These are phyloP conservation scores for Electrophaes corylata DNA, from an alignment of 2,888 invertebrate genomes.

Conservation along the genomic window DNA sequence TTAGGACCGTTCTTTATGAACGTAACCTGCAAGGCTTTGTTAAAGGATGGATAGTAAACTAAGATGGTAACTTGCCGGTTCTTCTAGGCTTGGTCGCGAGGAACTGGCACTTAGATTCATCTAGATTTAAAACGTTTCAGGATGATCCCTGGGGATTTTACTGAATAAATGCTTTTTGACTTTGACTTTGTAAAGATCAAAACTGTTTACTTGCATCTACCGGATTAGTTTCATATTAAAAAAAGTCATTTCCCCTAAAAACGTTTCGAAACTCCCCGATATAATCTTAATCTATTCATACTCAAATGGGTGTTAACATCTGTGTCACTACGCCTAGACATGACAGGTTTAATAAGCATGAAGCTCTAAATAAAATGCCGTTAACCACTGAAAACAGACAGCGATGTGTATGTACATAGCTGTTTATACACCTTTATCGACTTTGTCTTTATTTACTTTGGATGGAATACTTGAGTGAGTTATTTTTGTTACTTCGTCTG, in stretches of 20 bases:
- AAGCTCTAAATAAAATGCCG: constrained; percentile 42
- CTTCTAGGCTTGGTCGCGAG: too few species aligned
- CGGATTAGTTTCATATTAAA: neutral
- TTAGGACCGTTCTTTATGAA: too few species aligned
- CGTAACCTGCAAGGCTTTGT: too few species aligned
- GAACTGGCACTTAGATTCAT: too few species aligned
- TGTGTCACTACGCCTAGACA: constrained; percentile 39
- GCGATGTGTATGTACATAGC: constrained; percentile 26
- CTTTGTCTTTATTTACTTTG: constrained; percentile 13
- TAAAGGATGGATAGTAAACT: too few species aligned
- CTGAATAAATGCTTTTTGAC: too few species aligned
- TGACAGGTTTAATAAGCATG: constrained; percentile 61
- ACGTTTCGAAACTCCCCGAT: constrained; percentile 22
- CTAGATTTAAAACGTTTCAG: too few species aligned
- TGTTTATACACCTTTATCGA: constrained; percentile 19
- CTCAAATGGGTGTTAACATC: constrained; percentile 38
- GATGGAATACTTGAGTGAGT: constrained; percentile 7
- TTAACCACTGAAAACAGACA: constrained; percentile 30
- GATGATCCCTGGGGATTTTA: too few species aligned
- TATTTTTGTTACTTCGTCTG: constrained; percentile 7
- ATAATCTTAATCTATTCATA: constrained; percentile 32
- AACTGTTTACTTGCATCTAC: too few species aligned
- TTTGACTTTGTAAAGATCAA: too few species aligned
- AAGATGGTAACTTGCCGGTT: too few species aligned
- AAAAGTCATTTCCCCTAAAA: constrained; percentile 16